Percentiles rank a stretch among this genome's conserved stretches.
phyloP scores from a whole-genome alignment of 2,113 vertebrate genomes.

The Taxidea taxus region DNA sequence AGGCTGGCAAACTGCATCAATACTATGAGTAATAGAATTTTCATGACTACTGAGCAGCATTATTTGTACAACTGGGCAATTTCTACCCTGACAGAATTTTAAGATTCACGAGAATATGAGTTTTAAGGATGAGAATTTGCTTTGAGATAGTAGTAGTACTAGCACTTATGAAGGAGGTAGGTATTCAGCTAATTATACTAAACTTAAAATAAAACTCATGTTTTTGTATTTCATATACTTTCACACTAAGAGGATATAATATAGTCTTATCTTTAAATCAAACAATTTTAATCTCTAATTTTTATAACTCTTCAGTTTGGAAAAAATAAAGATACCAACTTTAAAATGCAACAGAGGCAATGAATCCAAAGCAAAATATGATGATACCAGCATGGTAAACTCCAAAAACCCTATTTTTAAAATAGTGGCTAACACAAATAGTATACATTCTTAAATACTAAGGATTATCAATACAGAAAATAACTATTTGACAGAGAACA shows the following conservation, averaged over 20 bases:
- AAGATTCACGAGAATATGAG: neutral
- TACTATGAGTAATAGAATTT: neutral
- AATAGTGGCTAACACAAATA: neutral
- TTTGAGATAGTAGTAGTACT: neutral
- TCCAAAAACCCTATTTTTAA: neutral
- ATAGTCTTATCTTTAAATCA: neutral
- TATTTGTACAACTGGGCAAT: neutral
- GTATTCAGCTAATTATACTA: neutral
- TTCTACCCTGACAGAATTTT: neutral
- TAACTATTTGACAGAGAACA: neutral
- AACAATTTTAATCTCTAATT: neutral
- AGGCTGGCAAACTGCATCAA: neutral
- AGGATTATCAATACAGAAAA: neutral
- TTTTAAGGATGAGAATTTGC: neutral
- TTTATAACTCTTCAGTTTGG: neutral
- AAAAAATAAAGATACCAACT: slow-evolving; percentile 2
- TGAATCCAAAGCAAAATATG: slow-evolving; percentile 3
- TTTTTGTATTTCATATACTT: neutral
- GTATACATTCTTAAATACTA: slow-evolving; percentile 3
- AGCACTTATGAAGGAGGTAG: neutral
- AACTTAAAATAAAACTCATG: neutral
- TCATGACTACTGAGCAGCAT: neutral
- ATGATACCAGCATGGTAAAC: neutral
- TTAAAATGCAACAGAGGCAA: slow-evolving; percentile 26
- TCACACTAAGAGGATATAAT: neutral